These are phyloP conservation scores for Alsophila aescularia DNA, from an alignment of 2,888 invertebrate genomes.

Conservation along the genomic window DNA sequence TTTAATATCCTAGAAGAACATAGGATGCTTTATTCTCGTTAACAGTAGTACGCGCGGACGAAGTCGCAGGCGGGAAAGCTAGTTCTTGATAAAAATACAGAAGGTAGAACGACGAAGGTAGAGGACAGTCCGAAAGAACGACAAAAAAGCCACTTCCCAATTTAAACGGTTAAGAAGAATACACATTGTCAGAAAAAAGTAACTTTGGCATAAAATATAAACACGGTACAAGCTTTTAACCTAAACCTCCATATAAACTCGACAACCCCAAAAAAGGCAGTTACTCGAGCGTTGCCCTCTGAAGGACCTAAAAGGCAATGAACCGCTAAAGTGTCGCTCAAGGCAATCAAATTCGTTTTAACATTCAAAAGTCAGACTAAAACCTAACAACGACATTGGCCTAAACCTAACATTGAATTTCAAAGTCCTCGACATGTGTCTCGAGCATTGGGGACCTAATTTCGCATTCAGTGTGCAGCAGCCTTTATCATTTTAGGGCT, in stretches of 20 bases:
- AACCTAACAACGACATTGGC: slow-evolving; percentile 29
- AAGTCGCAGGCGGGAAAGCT: too few species aligned
- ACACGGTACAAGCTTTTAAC: background rate
- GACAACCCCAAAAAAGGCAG: slow-evolving; percentile 7
- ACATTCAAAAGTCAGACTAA: slow-evolving; percentile 9
- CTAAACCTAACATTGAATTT: slow-evolving; percentile 41
- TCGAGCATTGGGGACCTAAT: slow-evolving; percentile 35
- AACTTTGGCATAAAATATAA: background rate
- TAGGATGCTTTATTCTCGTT: too few species aligned
- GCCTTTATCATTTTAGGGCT: slow-evolving; percentile 59
- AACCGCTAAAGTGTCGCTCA: slow-evolving; percentile 20
- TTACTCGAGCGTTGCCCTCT: slow-evolving; percentile 17
- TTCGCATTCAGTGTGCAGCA: slow-evolving; percentile 52
- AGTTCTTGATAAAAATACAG: too few species aligned
- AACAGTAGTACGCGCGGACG: too few species aligned
- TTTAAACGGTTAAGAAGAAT: too few species aligned
- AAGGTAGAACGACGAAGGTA: too few species aligned
- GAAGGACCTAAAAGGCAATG: slow-evolving; percentile 19
- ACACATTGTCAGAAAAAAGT: background rate
- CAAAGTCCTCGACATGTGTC: slow-evolving; percentile 33
- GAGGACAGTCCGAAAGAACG: too few species aligned
- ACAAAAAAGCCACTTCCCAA: too few species aligned
- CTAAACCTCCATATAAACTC: background rate
- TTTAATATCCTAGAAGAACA: too few species aligned
- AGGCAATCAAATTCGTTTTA: slow-evolving; percentile 28